These are phyloP conservation scores for Enteromius thamalakanensis DNA, from an alignment of 2,797 vertebrate species.

Conservation along the genomic window DNA sequence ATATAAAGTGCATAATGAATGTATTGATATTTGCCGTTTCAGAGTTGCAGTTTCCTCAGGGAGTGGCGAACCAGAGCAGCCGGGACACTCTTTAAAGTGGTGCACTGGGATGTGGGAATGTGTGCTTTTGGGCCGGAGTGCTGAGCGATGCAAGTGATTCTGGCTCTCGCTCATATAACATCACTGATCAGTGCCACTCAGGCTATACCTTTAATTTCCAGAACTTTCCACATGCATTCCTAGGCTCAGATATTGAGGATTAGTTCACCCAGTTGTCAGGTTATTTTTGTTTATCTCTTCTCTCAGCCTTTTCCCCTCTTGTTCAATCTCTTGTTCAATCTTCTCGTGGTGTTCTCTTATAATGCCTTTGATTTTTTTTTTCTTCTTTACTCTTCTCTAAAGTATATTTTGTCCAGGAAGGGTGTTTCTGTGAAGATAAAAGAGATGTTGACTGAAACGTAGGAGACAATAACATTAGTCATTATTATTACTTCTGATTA, in stretches of 20 bases:
- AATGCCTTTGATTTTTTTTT: constrained; percentile 2
- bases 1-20: constrained; percentile 83
- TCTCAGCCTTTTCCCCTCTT: background rate
- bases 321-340: background rate
- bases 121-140: constrained; percentile 73
- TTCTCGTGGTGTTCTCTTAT: constrained; percentile 22
- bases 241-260: constrained; percentile 4
- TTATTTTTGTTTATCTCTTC: constrained; percentile 48
- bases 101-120: constrained; percentile 81
- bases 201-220: constrained; percentile 55
- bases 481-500: constrained; percentile 62
- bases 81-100: constrained; percentile 77
- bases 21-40: constrained; percentile 83
- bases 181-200: constrained; percentile 76
- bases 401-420: constrained; percentile 57
- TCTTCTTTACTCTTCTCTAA: constrained; percentile 46
- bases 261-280: constrained; percentile 29
- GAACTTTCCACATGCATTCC: constrained; percentile 40
- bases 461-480: constrained; percentile 60
- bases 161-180: constrained; percentile 77
- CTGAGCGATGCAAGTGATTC: constrained; percentile 65
- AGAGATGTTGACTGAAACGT: constrained; percentile 54
- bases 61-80: constrained; percentile 79
- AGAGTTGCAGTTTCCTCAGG: constrained; percentile 77
- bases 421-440: constrained; percentile 55